Conservation (phyloP, 2,888 invertebrate species). For the Boloria euphrosyne region DNA sequence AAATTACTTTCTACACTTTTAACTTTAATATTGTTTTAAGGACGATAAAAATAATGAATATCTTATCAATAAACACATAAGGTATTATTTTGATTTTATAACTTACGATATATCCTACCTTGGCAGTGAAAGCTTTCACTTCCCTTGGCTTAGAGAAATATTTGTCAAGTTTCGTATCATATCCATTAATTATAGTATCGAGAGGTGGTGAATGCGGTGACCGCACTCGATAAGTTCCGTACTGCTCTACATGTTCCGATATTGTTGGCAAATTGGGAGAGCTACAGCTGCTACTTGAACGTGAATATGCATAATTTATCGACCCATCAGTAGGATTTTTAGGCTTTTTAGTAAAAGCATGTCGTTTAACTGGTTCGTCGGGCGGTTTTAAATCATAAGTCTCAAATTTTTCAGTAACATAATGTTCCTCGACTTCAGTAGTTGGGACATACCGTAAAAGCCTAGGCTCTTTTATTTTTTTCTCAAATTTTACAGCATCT, state of each 20-base stretch:
- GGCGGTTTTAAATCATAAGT: conserved; percentile 69
- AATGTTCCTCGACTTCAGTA: conserved; percentile 70
- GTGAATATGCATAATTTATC: conserved; percentile 71
- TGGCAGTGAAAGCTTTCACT: conserved; percentile 60
- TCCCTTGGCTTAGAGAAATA: conserved; percentile 72
- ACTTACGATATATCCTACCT: conserved; percentile 54
- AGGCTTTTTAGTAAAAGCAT: conserved; percentile 70
- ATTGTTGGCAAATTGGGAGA: conserved; percentile 76
- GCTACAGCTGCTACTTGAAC: conserved; percentile 74
- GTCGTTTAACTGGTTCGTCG: conserved; percentile 64
- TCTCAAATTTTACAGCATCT: conserved; percentile 73
- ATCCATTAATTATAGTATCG: conserved; percentile 55
- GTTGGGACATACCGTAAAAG: conserved; percentile 72
- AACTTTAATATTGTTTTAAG: too few relatives aligned
- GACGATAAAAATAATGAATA: too few relatives aligned
- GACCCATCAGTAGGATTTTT: conserved; percentile 74
- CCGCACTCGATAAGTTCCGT: conserved; percentile 65
- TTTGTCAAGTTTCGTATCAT: conserved; percentile 71
- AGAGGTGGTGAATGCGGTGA: conserved; percentile 50
- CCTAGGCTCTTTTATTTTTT: conserved; percentile 70
- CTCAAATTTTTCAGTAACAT: conserved; percentile 70
- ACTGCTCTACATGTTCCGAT: conserved; percentile 71
- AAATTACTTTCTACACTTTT: too few relatives aligned
- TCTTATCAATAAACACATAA: neutral
- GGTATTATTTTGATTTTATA: conserved; percentile 1